phyloP scores from a whole-genome alignment of 2,888 invertebrate genomes.

The Pantelozetes paolii region DNA sequence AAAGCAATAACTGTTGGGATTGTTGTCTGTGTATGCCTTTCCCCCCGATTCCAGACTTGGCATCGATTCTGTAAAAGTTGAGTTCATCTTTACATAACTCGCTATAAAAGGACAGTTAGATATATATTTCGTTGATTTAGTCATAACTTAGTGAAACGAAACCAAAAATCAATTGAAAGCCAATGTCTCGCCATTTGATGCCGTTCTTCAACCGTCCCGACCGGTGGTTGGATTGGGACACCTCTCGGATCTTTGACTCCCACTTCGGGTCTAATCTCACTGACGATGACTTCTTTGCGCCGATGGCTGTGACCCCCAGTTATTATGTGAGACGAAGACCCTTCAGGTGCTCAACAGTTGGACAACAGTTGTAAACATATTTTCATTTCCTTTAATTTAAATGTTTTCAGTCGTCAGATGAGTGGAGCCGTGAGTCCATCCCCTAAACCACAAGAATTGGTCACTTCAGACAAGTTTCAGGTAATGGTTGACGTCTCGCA shows the following conservation, averaged over 20 bases:
- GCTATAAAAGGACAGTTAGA: constrained; percentile 29
- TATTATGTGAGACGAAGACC: constrained; percentile 41
- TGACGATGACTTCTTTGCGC: constrained; percentile 40
- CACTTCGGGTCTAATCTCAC: constrained; percentile 38
- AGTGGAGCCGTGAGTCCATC: not conserved
- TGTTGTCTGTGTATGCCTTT: not conserved
- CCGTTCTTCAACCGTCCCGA: constrained; percentile 33
- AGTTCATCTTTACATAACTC: constrained; percentile 15
- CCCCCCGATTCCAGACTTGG: not conserved
- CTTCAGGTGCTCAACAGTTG: constrained; percentile 15
- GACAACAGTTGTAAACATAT: not conserved
- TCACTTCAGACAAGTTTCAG: constrained; percentile 37
- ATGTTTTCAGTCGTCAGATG: constrained; percentile 15
- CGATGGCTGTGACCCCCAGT: constrained; percentile 29
- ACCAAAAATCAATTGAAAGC: not conserved
- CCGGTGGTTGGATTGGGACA: constrained; percentile 35
- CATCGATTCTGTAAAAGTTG: not conserved
- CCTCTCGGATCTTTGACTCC: constrained; percentile 36
- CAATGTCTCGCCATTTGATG: constrained; percentile 27
- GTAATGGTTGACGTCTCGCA: constrained; percentile 48
- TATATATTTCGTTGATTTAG: not conserved
- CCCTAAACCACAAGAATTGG: not conserved
- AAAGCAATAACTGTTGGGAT: no score
- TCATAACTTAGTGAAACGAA: not conserved
- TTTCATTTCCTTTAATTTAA: no score